A percentile compares a stretch with the other conserved stretches of the same genome.
Conservation (phyloP, 2,113 vertebrate genomes). For the Oriolus oriolus region DNA sequence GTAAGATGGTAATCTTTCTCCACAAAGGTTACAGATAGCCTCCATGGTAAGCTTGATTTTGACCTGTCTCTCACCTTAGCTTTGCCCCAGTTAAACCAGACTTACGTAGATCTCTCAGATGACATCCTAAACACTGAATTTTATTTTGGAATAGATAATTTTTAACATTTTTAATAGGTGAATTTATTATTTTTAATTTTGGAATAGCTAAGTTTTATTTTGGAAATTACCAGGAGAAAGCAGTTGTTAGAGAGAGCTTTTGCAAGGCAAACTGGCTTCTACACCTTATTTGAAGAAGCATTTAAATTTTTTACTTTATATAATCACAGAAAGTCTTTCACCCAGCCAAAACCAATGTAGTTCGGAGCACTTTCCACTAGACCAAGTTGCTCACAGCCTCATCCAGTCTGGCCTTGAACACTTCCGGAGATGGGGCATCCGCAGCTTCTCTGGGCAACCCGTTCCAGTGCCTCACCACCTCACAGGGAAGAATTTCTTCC, state of each 20-base stretch:
- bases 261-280: background rate
- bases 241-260: background rate
- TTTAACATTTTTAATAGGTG: background rate
- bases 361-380: background rate
- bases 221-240: background rate
- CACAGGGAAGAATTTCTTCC: background rate
- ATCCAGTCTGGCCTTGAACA: background rate
- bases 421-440: background rate
- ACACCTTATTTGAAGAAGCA: background rate
- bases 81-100: background rate
- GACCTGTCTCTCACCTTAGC: background rate
- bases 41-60: constrained; percentile 6
- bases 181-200: background rate
- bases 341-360: too few relatives aligned
- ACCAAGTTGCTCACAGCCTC: background rate
- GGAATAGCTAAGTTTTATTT: background rate
- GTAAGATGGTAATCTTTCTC: background rate
- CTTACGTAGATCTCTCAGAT: background rate
- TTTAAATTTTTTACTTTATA: background rate
- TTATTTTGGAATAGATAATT: background rate
- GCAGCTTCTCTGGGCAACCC: background rate
- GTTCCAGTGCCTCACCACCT: background rate
- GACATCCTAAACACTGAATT: background rate
- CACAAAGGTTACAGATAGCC: background rate
- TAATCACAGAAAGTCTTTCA: too few relatives aligned